These are phyloP conservation scores for Auanema freiburgensis DNA, from an alignment of 2,888 invertebrate genomes.

Conservation along the genomic window DNA sequence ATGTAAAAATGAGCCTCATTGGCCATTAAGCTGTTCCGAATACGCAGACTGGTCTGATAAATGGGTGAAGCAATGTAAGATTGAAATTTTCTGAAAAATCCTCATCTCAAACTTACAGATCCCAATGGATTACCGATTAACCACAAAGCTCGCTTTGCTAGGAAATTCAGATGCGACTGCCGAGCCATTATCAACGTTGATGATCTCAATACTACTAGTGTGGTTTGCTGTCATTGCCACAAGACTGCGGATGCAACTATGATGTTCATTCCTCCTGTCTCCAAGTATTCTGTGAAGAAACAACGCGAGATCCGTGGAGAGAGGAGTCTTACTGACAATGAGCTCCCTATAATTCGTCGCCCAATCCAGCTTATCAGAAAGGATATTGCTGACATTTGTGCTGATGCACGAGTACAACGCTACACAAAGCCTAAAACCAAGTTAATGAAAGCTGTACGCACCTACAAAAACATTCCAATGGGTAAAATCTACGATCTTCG, in stretches of 20 bases:
- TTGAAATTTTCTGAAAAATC: background rate
- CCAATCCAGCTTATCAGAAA: conserved; percentile 15
- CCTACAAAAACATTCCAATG: no score
- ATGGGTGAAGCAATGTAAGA: conserved; percentile 35
- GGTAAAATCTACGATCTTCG: conserved; percentile 9
- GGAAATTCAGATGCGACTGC: conserved; percentile 4
- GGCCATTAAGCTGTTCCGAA: conserved; percentile 45
- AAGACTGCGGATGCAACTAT: background rate
- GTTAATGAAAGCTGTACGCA: conserved; percentile 2
- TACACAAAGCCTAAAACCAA: no score
- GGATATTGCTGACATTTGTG: conserved; percentile 15
- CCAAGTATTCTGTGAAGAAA: background rate
- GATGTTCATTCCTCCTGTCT: background rate
- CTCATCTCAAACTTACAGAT: no score
- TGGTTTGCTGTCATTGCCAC: conserved; percentile 15
- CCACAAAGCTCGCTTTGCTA: background rate
- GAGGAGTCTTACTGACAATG: conserved; percentile 4
- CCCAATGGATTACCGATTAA: conserved; percentile 6
- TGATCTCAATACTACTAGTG: no score
- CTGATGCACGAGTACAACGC: conserved; percentile 10
- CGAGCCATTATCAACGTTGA: no score
- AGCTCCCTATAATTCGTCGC: background rate
- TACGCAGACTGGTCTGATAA: conserved; percentile 38
- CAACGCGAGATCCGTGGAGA: background rate
- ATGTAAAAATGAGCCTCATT: conserved; percentile 46